These are phyloP conservation scores for Nymphalis urticae DNA, from an alignment of 2,888 invertebrate genomes.

Conservation along the genomic window DNA sequence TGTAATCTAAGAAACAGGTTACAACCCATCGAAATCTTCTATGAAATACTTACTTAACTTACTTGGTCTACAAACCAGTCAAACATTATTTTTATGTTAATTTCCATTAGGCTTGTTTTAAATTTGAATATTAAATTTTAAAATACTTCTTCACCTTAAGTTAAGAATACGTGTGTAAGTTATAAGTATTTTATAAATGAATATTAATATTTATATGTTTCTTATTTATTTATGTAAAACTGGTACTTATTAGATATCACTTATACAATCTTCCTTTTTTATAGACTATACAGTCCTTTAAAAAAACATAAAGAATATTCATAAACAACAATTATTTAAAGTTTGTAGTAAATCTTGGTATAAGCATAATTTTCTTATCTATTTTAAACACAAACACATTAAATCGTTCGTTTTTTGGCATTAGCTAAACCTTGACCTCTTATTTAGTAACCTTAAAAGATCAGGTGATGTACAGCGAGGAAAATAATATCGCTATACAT, in stretches of 20 bases:
- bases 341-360: background rate
- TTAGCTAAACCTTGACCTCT: slow-evolving; percentile 26
- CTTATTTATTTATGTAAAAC: no score
- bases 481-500: slow-evolving; percentile 1
- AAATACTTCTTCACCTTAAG: background rate
- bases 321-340: background rate
- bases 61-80: background rate
- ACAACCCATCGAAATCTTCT: background rate
- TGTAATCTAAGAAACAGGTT: slow-evolving; percentile 4
- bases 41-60: background rate
- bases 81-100: slow-evolving; percentile 1
- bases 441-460: slow-evolving; percentile 18
- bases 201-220: no score
- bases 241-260: no score
- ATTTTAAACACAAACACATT: background rate
- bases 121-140: no score
- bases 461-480: slow-evolving; percentile 11
- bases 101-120: background rate
- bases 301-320: no score
- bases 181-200: no score
- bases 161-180: background rate
- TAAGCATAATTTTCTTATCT: slow-evolving; percentile 1
- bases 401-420: background rate
- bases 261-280: background rate
- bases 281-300: no score